A percentile compares a stretch with the other conserved stretches of the same genome.
phyloP scores from a whole-genome alignment of 2,113 vertebrate genomes.

The Cyprichromis sp. region DNA sequence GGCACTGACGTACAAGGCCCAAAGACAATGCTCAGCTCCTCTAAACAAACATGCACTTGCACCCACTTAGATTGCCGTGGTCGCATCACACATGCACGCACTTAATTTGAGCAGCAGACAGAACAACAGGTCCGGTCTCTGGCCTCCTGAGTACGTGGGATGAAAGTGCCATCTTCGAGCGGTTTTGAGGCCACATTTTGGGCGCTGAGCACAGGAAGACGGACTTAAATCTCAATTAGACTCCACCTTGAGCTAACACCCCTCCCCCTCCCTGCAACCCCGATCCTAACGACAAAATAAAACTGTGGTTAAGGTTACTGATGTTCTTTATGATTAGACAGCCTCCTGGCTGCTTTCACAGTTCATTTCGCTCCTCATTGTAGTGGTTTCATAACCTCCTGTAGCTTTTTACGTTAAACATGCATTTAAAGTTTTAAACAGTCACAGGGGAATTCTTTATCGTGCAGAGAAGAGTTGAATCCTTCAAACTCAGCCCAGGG shows the following conservation, averaged over 20 bases:
- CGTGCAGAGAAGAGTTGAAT: fast-evolving
- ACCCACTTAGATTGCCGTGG: constrained; percentile 8
- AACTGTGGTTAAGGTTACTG: constrained; percentile 28
- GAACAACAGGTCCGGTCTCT: background rate
- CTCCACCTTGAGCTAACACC: constrained; percentile 22
- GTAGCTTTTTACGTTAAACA: background rate
- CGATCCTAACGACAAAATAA: constrained; percentile 44
- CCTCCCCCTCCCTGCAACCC: background rate
- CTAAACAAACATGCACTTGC: constrained; percentile 65
- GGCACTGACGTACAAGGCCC: constrained; percentile 65
- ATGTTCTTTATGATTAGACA: constrained; percentile 18
- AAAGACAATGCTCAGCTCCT: constrained; percentile 68
- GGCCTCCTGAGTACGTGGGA: background rate
- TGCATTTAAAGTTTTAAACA: background rate
- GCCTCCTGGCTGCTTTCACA: background rate
- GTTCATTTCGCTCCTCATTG: background rate
- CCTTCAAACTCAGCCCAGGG: background rate
- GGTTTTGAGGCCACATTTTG: background rate
- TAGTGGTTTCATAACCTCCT: background rate
- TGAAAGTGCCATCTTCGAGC: constrained; percentile 8
- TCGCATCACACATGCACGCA: background rate
- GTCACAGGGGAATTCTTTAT: background rate
- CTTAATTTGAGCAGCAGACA: constrained; percentile 20
- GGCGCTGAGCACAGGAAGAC: constrained; percentile 46
- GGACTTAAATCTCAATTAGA: constrained; percentile 37